phyloP scores from a whole-genome alignment of 92 coral and sea anemone genomes.

The Siderastrea radians region DNA sequence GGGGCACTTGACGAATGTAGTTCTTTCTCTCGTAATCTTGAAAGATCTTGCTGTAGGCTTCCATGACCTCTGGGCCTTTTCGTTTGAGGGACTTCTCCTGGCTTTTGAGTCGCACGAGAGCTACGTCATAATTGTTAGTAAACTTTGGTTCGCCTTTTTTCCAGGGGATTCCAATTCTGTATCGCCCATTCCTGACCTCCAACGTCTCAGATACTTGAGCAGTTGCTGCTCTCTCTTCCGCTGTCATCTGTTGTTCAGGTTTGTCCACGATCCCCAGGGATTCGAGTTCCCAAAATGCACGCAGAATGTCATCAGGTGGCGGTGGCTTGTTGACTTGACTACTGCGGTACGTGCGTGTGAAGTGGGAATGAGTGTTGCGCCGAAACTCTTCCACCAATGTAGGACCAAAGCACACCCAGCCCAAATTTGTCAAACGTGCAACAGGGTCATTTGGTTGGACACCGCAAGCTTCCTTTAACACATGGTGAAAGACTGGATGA shows the following conservation, averaged over 20 bases:
- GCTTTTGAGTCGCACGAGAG: slow-evolving; percentile 49
- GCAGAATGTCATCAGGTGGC: slow-evolving; percentile 39
- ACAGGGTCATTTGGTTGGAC: slow-evolving; percentile 35
- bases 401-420: slow-evolving; percentile 75
- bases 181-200: slow-evolving; percentile 30
- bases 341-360: slow-evolving; percentile 52
- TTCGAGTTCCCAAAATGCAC: slow-evolving; percentile 66
- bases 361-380: slow-evolving; percentile 35
- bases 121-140: slow-evolving; percentile 52
- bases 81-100: slow-evolving; percentile 43
- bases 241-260: slow-evolving; percentile 10
- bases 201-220: slow-evolving; percentile 45
- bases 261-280: slow-evolving; percentile 53
- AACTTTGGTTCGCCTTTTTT: slow-evolving; percentile 56
- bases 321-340: slow-evolving; percentile 15
- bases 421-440: slow-evolving; percentile 48
- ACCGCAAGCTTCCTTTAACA: slow-evolving; percentile 22
- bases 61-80: slow-evolving; percentile 23
- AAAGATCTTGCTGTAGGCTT: slow-evolving; percentile 43
- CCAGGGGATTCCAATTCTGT: slow-evolving; percentile 51
- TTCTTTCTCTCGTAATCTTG: slow-evolving; percentile 44
- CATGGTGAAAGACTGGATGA: slow-evolving; percentile 61
- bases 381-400: slow-evolving; percentile 41
- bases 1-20: slow-evolving; percentile 31
- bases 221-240: slow-evolving; percentile 62